Conservation (phyloP, 64 coral and sea anemone genomes). For the Anthopleura sola region DNA sequence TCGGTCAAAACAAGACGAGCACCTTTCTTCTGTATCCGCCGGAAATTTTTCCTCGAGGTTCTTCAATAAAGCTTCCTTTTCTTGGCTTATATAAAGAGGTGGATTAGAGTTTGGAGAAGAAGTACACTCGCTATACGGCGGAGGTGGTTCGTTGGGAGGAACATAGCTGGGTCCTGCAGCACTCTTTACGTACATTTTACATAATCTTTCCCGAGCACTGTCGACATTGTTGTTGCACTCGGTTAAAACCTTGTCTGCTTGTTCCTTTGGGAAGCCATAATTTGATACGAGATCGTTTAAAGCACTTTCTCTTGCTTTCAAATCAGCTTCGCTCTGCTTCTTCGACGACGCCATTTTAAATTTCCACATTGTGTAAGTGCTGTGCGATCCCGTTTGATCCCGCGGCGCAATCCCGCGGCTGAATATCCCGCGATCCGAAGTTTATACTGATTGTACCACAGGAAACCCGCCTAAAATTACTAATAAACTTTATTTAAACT, state of each 20-base stretch:
- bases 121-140: conserved; percentile 62
- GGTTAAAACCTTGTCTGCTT: conserved; percentile 47
- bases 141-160: conserved; percentile 41
- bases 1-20: conserved; percentile 87
- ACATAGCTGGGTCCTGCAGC: conserved; percentile 7
- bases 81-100: conserved; percentile 72
- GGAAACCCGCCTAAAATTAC: not conserved
- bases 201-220: conserved; percentile 42
- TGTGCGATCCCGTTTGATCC: not conserved
- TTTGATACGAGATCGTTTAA: conserved; percentile 52
- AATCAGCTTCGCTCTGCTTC: not conserved
- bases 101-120: conserved; percentile 26
- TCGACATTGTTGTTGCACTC: conserved; percentile 54
- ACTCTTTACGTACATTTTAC: conserved; percentile 18
- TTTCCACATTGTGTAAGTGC: not conserved
- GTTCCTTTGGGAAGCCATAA: conserved; percentile 55
- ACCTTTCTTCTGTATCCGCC: conserved; percentile 45
- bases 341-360: conserved; percentile 4
- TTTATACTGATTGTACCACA: not conserved
- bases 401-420: not conserved
- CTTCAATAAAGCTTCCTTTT: conserved; percentile 59
- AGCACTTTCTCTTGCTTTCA: conserved; percentile 1
- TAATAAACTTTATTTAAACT: too few species aligned
- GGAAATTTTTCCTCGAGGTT: conserved; percentile 36
- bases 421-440: not conserved